phyloP scores from a whole-genome alignment of 1,140 invertebrate species.

The Macrostomum lignano region DNA sequence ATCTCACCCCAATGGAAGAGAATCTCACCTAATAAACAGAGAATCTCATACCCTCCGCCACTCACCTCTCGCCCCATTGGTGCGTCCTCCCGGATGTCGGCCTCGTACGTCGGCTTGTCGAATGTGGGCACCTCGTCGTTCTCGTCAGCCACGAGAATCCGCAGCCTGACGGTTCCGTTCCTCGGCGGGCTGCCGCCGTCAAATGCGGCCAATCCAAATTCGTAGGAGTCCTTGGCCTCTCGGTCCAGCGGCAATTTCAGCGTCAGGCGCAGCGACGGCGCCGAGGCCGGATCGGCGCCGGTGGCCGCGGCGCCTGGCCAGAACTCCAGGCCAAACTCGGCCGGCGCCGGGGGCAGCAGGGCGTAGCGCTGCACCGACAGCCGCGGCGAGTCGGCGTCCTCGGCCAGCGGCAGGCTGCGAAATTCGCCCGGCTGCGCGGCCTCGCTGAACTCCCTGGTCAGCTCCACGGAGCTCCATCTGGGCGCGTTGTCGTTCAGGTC shows the following conservation, averaged over 20 bases:
- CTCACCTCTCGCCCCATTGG: no score
- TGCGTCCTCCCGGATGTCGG: no score
- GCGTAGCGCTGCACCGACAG: constrained; percentile 2
- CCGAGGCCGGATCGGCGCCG: not conserved
- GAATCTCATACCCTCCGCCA: no score
- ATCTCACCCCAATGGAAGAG: no score
- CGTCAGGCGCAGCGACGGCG: not conserved
- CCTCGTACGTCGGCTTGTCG: constrained; percentile 5
- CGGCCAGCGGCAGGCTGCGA: constrained; percentile 2
- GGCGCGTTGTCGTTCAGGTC: constrained; percentile 9
- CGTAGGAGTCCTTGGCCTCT: constrained; percentile 7
- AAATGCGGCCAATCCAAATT: constrained; percentile 6
- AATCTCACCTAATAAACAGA: no score
- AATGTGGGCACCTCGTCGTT: constrained; percentile 8
- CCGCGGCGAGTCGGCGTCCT: constrained; percentile 1
- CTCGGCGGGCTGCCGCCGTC: constrained; percentile 6
- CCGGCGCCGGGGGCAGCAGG: not conserved
- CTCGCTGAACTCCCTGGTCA: constrained; percentile 2
- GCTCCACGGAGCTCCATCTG: constrained; percentile 1
- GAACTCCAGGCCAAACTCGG: constrained; percentile 5
- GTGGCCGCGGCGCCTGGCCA: constrained; percentile 1
- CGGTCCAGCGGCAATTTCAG: constrained; percentile 6
- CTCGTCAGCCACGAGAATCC: constrained; percentile 4
- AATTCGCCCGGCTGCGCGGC: not conserved
- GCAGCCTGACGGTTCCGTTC: constrained; percentile 4